phyloP scores from a whole-genome alignment of 1,140 invertebrate genomes.

The Holotrichia oblita region DNA sequence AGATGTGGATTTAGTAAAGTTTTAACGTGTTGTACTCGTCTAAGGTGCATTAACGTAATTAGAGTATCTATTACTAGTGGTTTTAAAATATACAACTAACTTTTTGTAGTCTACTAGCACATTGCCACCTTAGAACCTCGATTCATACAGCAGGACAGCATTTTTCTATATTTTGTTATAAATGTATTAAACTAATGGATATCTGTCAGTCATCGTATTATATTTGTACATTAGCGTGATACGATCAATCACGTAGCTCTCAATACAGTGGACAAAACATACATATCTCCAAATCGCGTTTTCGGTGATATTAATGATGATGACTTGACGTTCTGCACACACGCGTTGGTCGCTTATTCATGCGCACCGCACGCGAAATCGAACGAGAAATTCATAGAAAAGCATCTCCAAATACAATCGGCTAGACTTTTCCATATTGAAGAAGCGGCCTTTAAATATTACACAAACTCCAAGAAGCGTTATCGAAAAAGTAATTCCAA shows the following conservation, averaged over 20 bases:
- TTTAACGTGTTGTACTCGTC: too few species aligned
- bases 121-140: too few species aligned
- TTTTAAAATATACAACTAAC: too few species aligned
- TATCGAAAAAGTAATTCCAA: slow-evolving; percentile 27
- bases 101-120: too few species aligned
- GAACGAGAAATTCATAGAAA: neutral
- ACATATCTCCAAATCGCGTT: neutral
- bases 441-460: neutral
- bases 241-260: neutral
- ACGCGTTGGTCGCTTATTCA: neutral
- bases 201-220: neutral
- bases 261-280: neutral
- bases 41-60: too few species aligned
- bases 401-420: neutral
- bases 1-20: too few species aligned
- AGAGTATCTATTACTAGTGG: too few species aligned
- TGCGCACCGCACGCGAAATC: neutral
- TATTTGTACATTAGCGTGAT: neutral
- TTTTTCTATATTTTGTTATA: too few species aligned
- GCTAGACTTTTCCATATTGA: neutral
- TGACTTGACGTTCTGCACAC: neutral
- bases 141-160: too few species aligned
- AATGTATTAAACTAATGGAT: neutral
- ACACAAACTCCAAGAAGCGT: neutral
- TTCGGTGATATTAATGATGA: slow-evolving; percentile 13